phyloP scores from a whole-genome alignment of 2,797 vertebrate genomes.

The Petrocephalus schoutedeni region DNA sequence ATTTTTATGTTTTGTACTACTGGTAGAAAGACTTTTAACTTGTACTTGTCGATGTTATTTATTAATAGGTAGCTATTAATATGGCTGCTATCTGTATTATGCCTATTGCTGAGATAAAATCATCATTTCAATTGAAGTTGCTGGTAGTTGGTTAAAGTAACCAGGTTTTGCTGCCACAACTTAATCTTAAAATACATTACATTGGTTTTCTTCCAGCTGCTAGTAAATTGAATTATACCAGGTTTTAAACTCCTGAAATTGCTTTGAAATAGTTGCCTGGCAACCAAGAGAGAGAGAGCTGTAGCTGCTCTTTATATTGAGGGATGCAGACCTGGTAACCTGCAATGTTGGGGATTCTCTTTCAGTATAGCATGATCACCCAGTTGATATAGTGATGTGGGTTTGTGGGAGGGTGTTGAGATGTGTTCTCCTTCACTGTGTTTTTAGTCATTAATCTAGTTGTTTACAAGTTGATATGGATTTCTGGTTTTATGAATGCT shows the following conservation, averaged over 20 bases:
- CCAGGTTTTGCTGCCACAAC: neutral
- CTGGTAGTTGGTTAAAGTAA: neutral
- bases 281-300: neutral
- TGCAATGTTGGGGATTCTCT: neutral
- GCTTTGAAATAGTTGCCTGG: slow-evolving; percentile 14
- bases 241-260: slow-evolving; percentile 6
- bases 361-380: neutral
- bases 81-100: neutral
- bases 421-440: neutral
- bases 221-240: neutral
- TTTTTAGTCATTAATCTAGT: neutral
- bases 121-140: neutral
- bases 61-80: neutral
- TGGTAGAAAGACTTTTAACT: neutral
- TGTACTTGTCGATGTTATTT: neutral
- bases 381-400: neutral
- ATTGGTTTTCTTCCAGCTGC: neutral
- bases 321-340: neutral
- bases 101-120: neutral
- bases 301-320: neutral
- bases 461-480: neutral
- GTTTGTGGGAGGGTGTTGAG: neutral
- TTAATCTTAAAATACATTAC: neutral
- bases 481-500: too few species aligned
- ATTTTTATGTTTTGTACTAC: neutral